A percentile compares a stretch with the other conserved stretches of the same genome.
Evolutionary conservation across 1,140 invertebrate species (phyloP).

Genomic region (Apis laboriosa): DNA sequence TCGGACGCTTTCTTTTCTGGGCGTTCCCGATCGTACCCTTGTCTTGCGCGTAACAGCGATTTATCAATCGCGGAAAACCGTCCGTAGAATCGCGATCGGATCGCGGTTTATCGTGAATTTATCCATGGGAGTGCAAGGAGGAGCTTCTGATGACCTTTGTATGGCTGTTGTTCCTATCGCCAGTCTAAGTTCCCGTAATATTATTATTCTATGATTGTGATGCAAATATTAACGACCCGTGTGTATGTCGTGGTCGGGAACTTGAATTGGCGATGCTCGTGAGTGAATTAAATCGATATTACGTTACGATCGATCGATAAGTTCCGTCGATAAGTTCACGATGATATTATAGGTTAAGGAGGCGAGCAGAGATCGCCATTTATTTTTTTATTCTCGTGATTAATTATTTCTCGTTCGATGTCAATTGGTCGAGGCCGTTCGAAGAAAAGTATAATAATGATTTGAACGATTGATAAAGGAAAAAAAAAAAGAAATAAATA

Average conservation of each 20-base stretch:
- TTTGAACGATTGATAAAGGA: no score
- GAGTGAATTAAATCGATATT: no score
- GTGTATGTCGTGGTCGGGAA: no score
- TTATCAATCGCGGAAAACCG: constrained; percentile 4
- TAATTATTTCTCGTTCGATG: constrained; percentile 15
- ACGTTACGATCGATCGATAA: background rate
- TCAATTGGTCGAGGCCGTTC: constrained; percentile 1
- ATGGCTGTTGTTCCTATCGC: constrained; percentile 9
- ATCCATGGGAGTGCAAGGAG: background rate
- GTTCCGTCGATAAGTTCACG: constrained; percentile 29
- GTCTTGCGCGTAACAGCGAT: background rate
- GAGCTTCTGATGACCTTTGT: background rate
- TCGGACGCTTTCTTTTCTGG: background rate
- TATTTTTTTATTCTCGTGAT: constrained; percentile 43
- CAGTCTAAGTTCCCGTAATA: background rate
- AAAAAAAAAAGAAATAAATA: background rate
- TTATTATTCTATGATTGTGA: background rate
- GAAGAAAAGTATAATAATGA: background rate
- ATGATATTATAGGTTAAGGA: constrained; percentile 20
- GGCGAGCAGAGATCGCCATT: constrained; percentile 20
- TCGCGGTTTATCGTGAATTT: constrained; percentile 22
- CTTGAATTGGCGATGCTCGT: background rate
- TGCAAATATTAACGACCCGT: no score
- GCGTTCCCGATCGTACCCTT: background rate
- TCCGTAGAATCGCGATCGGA: constrained; percentile 9